A percentile compares a stretch with the other conserved stretches of the same genome.
phyloP scores from a whole-genome alignment of 2,113 vertebrate genomes.

The Hemiscyllium ocellatum region DNA sequence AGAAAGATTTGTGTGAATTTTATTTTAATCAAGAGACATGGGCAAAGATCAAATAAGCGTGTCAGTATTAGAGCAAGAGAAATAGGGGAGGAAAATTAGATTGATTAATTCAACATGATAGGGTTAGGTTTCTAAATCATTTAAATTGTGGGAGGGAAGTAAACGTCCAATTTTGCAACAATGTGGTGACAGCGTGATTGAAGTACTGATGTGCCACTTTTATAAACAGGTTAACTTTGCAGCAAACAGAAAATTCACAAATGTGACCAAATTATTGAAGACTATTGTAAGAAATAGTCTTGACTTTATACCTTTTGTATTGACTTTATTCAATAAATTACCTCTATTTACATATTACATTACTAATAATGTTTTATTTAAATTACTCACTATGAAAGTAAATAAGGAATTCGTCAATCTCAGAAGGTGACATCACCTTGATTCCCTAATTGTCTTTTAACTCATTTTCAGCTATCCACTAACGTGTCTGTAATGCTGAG shows the following conservation, averaged over 20 bases:
- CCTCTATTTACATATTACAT: neutral
- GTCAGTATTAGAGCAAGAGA: neutral
- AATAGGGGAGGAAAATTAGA: neutral
- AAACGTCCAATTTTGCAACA: neutral
- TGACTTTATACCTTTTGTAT: neutral
- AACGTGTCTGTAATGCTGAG: conserved; percentile 13
- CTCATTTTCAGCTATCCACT: neutral
- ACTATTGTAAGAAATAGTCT: neutral
- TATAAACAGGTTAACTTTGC: neutral
- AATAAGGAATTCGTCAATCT: conserved; percentile 9
- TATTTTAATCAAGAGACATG: neutral
- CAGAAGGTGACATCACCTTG: neutral
- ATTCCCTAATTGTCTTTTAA: conserved; percentile 32
- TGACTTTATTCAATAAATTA: neutral
- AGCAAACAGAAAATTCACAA: neutral
- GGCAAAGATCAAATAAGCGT: neutral
- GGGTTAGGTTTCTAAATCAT: neutral
- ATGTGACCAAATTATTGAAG: neutral
- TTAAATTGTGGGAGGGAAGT: neutral
- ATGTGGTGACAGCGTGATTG: neutral
- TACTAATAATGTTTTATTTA: neutral
- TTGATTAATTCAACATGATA: neutral
- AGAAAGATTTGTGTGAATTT: neutral
- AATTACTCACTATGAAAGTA: neutral
- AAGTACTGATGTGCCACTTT: neutral